Conservation (phyloP, 2,113 vertebrate genomes). For the Bujurquina vittata region DNA sequence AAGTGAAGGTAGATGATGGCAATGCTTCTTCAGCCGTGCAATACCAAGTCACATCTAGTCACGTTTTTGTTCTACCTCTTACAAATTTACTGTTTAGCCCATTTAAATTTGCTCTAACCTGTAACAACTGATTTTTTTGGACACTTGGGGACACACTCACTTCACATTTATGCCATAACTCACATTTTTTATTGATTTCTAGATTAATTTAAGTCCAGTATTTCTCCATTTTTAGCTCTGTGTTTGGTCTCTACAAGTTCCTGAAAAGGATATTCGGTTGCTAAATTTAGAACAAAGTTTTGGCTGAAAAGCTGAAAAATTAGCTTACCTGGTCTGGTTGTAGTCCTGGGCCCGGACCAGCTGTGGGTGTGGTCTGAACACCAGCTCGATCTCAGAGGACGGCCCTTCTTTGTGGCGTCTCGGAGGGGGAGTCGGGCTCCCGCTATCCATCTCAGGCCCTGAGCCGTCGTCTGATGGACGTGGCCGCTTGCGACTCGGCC, state of each 20-base stretch:
- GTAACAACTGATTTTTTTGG: not conserved
- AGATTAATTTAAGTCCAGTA: too few species aligned
- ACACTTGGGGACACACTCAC: not conserved
- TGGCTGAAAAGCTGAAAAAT: not conserved
- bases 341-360: slow-evolving; percentile 86
- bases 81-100: not conserved
- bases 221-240: not conserved
- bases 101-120: not conserved
- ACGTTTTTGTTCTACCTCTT: not conserved
- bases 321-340: slow-evolving; percentile 87
- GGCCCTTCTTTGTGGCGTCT: slow-evolving; percentile 71
- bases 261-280: not conserved
- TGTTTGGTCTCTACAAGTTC: not conserved
- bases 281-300: too few species aligned
- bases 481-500: slow-evolving; percentile 77
- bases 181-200: not conserved
- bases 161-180: not conserved
- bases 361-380: slow-evolving; percentile 89
- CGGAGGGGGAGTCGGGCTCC: slow-evolving; percentile 76
- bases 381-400: slow-evolving; percentile 88
- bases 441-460: slow-evolving; percentile 79
- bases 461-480: slow-evolving; percentile 84
- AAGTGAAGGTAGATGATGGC: not conserved
- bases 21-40: too few species aligned
- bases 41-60: too few species aligned